Evolutionary conservation across 92 coral and sea anemone species (phyloP).

Genomic region (Zoanthus sansibaricus): DNA sequence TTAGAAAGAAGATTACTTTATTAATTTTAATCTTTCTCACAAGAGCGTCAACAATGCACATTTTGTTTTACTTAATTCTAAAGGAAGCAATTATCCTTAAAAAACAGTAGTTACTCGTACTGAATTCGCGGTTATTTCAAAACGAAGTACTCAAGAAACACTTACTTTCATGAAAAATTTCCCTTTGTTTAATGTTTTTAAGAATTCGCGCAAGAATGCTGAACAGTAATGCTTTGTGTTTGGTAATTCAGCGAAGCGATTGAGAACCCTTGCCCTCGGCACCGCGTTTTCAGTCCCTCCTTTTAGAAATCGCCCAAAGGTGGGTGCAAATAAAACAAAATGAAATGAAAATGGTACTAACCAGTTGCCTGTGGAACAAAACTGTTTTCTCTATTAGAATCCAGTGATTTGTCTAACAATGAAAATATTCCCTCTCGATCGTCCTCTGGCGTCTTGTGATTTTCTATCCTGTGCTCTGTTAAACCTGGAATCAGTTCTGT

Average conservation of each 20-base stretch:
- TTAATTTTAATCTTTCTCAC: conserved; percentile 28
- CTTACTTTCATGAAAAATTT: conserved; percentile 29
- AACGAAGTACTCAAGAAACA: conserved; percentile 13
- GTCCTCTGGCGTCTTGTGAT: conserved; percentile 5
- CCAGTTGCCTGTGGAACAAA: conserved; percentile 9
- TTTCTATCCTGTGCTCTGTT: conserved; percentile 18
- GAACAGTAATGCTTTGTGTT: conserved; percentile 1
- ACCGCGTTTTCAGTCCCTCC: background rate
- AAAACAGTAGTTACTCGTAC: background rate
- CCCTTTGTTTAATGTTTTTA: background rate
- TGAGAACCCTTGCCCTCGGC: background rate
- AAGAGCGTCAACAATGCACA: conserved; percentile 1
- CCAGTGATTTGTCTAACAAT: conserved; percentile 2
- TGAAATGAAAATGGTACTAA: conserved; percentile 10
- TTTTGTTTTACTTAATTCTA: conserved; percentile 22
- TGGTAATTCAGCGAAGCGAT: background rate
- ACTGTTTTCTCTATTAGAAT: conserved; percentile 18
- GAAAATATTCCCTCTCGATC: background rate
- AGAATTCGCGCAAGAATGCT: background rate
- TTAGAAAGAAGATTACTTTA: conserved; percentile 18
- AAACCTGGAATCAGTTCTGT: conserved; percentile 20
- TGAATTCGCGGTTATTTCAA: background rate
- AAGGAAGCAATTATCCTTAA: background rate
- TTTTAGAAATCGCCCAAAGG: background rate
- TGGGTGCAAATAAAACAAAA: background rate